These are phyloP conservation scores for Andrena cerasifolii DNA, from an alignment of 1,140 invertebrate species.

Conservation along the genomic window DNA sequence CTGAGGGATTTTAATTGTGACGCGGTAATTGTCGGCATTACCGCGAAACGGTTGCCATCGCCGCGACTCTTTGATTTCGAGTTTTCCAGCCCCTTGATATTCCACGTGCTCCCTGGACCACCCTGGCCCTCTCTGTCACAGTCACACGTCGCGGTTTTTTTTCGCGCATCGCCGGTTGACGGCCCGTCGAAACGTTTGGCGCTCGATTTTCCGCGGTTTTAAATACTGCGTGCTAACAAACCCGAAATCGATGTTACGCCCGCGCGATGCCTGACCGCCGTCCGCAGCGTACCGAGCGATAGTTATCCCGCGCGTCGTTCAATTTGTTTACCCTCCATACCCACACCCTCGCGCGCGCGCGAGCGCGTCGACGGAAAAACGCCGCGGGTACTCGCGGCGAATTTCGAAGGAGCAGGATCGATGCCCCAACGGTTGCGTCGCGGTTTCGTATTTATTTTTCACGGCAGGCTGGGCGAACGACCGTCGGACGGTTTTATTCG, in stretches of 20 bases:
- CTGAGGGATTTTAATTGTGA: constrained; percentile 25
- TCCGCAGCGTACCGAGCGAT: background rate
- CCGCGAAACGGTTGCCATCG: too few relatives aligned
- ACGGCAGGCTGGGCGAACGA: too few relatives aligned
- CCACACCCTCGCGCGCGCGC: too few relatives aligned
- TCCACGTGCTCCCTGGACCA: too few relatives aligned
- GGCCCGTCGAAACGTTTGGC: background rate
- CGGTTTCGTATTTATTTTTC: too few relatives aligned
- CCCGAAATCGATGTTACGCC: constrained; percentile 10
- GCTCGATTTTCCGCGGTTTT: constrained; percentile 27
- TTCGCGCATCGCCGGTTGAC: background rate
- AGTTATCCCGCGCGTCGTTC: background rate
- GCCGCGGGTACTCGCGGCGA: background rate
- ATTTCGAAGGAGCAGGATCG: background rate
- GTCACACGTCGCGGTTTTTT: background rate
- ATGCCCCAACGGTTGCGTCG: too few relatives aligned
- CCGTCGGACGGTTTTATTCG: too few relatives aligned
- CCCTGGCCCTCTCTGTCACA: too few relatives aligned
- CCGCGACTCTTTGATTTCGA: too few relatives aligned
- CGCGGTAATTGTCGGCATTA: constrained; percentile 34
- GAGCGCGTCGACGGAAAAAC: background rate
- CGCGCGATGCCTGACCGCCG: background rate
- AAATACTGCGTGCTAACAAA: constrained; percentile 20
- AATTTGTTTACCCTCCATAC: constrained; percentile 18
- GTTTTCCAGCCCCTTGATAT: too few relatives aligned